phyloP scores from a whole-genome alignment of 2,888 invertebrate species.

The Drosophila yooni region DNA sequence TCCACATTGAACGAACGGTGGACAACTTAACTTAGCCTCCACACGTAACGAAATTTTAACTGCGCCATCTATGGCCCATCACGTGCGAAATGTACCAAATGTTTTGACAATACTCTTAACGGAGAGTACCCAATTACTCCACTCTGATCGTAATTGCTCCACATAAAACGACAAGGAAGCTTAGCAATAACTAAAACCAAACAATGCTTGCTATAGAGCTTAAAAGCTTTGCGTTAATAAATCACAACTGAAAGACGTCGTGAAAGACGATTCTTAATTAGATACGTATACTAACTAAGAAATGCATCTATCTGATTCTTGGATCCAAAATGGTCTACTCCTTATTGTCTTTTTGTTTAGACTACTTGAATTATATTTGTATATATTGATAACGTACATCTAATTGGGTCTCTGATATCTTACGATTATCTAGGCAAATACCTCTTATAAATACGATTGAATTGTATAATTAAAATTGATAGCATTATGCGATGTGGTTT shows the following conservation, averaged over 20 bases:
- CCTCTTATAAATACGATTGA: not conserved
- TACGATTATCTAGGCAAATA: not conserved
- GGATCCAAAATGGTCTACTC: not conserved
- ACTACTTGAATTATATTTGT: not conserved
- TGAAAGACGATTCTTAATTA: not conserved
- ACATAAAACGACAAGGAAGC: not conserved
- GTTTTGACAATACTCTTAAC: not conserved
- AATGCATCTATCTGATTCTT: not conserved
- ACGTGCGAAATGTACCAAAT: not conserved
- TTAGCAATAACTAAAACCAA: conserved; percentile 3
- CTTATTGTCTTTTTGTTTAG: not conserved
- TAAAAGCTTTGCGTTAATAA: not conserved
- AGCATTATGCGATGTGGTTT: not conserved
- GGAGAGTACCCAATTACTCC: not conserved
- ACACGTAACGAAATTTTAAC: not conserved
- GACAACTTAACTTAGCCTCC: not conserved
- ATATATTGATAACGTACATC: not conserved
- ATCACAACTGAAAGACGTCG: not conserved
- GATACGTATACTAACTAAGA: not conserved
- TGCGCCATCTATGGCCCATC: not conserved
- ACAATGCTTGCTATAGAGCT: not conserved
- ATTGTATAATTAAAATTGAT: not conserved
- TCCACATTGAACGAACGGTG: not conserved
- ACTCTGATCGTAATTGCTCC: not conserved
- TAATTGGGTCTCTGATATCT: not conserved